Evolutionary conservation across 2,113 vertebrate species (phyloP).

Genomic region (Tenebrosternarchus preto): DNA sequence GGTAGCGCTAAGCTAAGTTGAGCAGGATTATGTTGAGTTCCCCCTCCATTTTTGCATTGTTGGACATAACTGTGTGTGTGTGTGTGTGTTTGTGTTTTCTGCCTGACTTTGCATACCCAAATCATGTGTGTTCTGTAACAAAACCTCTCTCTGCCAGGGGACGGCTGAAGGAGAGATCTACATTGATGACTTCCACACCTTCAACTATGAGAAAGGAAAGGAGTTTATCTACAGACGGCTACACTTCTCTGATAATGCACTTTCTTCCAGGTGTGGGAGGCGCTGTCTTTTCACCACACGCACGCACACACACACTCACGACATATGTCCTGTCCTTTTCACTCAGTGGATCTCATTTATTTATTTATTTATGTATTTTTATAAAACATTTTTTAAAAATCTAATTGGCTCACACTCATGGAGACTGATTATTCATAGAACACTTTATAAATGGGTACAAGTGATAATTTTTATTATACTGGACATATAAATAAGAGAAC

Average conservation of each 20-base stretch:
- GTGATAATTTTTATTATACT: too few relatives aligned
- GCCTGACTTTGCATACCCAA: too few relatives aligned
- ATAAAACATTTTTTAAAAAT: not conserved
- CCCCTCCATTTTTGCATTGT: not conserved
- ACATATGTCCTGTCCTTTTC: not conserved
- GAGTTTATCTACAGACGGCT: slow-evolving; percentile 81
- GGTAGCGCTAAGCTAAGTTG: too few relatives aligned
- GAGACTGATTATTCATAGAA: too few relatives aligned
- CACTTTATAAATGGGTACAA: too few relatives aligned
- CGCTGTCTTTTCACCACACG: not conserved
- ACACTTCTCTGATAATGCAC: slow-evolving; percentile 73
- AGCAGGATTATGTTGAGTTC: too few relatives aligned
- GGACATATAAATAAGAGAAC: too few relatives aligned
- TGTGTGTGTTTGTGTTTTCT: too few relatives aligned
- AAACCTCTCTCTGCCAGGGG: slow-evolving; percentile 68
- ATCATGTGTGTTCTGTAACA: not conserved
- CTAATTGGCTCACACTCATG: too few relatives aligned
- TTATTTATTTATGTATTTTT: too few relatives aligned
- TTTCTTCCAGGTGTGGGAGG: slow-evolving; percentile 80
- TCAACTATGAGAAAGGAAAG: slow-evolving; percentile 76
- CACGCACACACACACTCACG: not conserved
- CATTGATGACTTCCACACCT: slow-evolving; percentile 86
- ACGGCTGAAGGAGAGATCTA: slow-evolving; percentile 84
- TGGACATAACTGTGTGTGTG: not conserved
- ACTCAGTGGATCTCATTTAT: too few relatives aligned